Evolutionary conservation across 2,797 vertebrate genomes (phyloP).

Genomic region (Muscicapa comitata): DNA sequence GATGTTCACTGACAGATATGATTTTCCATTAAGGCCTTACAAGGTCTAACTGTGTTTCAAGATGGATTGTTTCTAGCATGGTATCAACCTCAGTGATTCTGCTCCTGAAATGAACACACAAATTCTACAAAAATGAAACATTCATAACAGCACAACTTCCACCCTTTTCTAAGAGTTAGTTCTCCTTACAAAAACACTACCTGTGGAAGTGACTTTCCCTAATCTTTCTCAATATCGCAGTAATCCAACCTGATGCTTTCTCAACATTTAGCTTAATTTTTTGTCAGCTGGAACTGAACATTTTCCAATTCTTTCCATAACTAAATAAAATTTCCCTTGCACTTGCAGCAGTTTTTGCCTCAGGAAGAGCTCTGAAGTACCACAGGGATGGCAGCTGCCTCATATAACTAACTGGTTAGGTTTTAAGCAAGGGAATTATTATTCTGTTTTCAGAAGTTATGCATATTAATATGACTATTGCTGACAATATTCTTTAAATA

Average conservation of each 20-base stretch:
- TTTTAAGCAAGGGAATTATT: background rate
- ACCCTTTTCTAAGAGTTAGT: background rate
- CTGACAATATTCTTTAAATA: background rate
- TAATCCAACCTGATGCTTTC: background rate
- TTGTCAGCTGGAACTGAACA: background rate
- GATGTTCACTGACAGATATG: background rate
- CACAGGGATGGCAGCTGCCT: background rate
- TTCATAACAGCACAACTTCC: background rate
- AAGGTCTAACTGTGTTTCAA: background rate
- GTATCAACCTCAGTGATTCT: background rate
- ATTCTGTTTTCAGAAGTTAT: background rate
- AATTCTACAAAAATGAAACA: background rate
- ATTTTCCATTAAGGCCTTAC: background rate
- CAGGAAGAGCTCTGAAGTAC: background rate
- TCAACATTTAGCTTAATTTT: background rate
- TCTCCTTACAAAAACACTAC: background rate
- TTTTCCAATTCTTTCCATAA: background rate
- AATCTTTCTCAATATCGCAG: background rate
- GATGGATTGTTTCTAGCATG: fast-evolving
- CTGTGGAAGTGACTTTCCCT: background rate
- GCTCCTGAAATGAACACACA: background rate
- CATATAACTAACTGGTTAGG: background rate
- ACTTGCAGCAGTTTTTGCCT: background rate
- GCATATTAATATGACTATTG: background rate
- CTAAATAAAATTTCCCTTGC: background rate